Conservation (phyloP, 2,113 vertebrate genomes). For the Burhinus bistriatus region DNA sequence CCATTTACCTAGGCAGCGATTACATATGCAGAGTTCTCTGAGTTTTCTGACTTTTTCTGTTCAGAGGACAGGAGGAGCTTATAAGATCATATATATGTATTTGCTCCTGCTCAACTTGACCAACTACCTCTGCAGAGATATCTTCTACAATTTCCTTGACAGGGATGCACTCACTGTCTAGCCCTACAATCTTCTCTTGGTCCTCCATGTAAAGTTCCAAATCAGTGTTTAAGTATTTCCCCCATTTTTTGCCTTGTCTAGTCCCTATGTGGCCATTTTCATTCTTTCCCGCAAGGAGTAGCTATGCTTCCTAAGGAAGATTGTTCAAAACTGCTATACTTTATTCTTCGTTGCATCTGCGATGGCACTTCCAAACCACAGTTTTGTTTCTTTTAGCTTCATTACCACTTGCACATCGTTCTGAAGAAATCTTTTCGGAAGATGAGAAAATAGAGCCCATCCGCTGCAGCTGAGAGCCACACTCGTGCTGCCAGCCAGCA, state of each 20-base stretch:
- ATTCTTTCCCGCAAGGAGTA: not conserved
- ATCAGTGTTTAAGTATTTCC: not conserved
- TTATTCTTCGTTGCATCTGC: not conserved
- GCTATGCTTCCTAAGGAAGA: not conserved
- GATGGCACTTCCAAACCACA: not conserved
- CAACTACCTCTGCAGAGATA: not conserved
- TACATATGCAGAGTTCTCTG: not conserved
- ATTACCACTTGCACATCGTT: rapidly evolving
- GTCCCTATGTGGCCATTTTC: not conserved
- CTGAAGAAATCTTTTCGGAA: not conserved
- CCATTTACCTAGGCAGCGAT: not conserved
- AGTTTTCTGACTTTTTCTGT: not conserved
- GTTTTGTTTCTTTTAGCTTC: conserved; percentile 4
- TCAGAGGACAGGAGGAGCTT: not conserved
- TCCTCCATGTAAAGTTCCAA: not conserved
- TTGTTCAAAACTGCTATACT: not conserved
- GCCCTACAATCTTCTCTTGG: not conserved
- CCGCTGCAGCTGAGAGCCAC: not conserved
- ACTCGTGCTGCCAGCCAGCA: not conserved
- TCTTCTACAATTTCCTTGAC: not conserved
- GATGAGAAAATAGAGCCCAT: not conserved
- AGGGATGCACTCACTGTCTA: not conserved
- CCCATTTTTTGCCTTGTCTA: not conserved
- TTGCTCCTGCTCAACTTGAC: not conserved
- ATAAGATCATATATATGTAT: not conserved